Evolutionary conservation across 2,888 invertebrate species (phyloP).

Genomic region (Sicus ferrugineus): DNA sequence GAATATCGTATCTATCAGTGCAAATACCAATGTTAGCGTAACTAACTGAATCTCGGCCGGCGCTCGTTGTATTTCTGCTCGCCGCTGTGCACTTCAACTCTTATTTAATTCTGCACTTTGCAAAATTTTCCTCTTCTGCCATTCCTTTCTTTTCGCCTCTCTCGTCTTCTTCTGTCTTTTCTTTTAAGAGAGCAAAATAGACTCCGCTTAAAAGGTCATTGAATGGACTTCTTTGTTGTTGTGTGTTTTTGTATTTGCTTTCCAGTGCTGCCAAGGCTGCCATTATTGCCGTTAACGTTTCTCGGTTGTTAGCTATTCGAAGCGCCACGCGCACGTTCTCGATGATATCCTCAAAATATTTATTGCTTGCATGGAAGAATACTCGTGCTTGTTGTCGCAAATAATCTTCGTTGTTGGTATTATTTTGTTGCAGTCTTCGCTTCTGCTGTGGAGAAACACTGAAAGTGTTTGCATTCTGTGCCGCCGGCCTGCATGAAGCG

Average conservation of each 20-base stretch:
- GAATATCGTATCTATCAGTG: neutral
- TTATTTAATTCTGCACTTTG: neutral
- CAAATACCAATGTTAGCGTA: neutral
- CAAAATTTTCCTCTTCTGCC: neutral
- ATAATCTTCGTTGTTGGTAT: neutral
- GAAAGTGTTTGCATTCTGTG: constrained; percentile 25
- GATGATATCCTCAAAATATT: constrained; percentile 8
- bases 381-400: constrained; percentile 3
- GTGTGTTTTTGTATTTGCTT: neutral
- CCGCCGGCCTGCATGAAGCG: neutral
- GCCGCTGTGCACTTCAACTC: neutral
- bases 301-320: neutral
- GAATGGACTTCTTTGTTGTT: constrained; percentile 4
- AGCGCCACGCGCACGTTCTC: neutral
- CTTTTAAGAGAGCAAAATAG: neutral
- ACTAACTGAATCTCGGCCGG: neutral
- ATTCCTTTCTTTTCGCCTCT: neutral
- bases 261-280: neutral
- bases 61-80: neutral
- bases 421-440: neutral
- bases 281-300: neutral
- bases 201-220: constrained; percentile 7
- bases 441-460: constrained; percentile 7
- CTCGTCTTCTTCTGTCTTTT: neutral
- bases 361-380: neutral